Base-by-base conservation (phyloP, 30 jellyfish, hydroid and myxozoan species). In the Chironex yamaguchii region DNA sequence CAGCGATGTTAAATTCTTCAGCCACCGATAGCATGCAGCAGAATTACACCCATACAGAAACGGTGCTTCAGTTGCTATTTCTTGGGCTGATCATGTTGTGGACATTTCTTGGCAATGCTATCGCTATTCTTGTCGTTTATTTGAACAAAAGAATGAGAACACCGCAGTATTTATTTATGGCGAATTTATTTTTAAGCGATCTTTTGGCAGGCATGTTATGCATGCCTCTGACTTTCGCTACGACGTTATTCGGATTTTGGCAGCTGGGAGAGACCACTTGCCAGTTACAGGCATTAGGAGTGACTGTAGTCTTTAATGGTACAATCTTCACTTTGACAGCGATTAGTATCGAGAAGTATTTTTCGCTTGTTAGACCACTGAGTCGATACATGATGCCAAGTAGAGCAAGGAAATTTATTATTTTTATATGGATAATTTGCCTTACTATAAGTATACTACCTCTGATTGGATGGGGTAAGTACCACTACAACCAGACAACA, bases 341-440 rank as follows among this genome's bases (percentile, higher is more conserved):
- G 1, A 87, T 87, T 81, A 87, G 85, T 2, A 53, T 78, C 72
- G 96, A 87, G 52, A 87, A 87, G 62, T 87, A 76, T 36, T 87
- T 87, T 54, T 49, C 96, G 1, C 32, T 87, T 29, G 96, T 87
- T 22, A 51, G 87, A 11, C 96, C 96, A 30, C 31, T 87, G 31
- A 76, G 93, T 9, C 80, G 96, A 4, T 73, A 62, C 27, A 67
- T 87, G 50, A 87, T 87, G 3, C 63, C 22, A 20, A 23, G 42
- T 29, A 63, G 91, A 25, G 77, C 96, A 0, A 22, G 33, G 22
- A 50, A 26, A 32, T 29, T 52, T 35, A 52, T 87, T 13, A 83
- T 52, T 9, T 20, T 21, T 2, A 69, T 74, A 1, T 87, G 96
- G 96, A 9, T 77, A 12, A 58, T 52, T 23, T 6, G 90, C 9